Base-by-base conservation (phyloP, 1,140 invertebrate genomes). In the Babylonia areolata region DNA sequence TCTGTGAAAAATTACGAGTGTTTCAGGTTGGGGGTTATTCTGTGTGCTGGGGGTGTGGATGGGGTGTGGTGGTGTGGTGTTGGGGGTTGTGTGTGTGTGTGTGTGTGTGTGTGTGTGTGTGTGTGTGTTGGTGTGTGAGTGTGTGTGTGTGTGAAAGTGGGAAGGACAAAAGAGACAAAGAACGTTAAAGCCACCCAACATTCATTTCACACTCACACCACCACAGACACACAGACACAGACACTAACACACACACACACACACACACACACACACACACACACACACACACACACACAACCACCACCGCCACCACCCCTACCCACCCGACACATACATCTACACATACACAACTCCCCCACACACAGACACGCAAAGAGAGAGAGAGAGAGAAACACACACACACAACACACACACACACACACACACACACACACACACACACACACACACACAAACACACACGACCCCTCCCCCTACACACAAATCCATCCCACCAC, bases 401-500 rank as follows among this genome's bases (percentile, higher is more conserved):
- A 20, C 58, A 64, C 5, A 2, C 58, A 64, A 20, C 1, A 64
- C 58, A 64, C 58, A 64, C 58, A 64, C 28, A 64, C 58, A 64
- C 58, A 64, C 58, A 64, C 58, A 64, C 58, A 64, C 58, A 64
- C 58, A 64, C 58, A 64, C 58, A 64, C 9, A 64, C 58, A 64
- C 58, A 64, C 58, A n/a, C 58, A 64, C 58, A 64, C 58, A 64
- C 58, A 64, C 58, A 64, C 58, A 64, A 12, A 64, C 58, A 64
- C 58, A 64, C 58, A 64, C 58, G 28, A n/a, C n/a, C n/a, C n/a
- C n/a, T n/a, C n/a, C n/a, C n/a, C n/a, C n/a, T 23, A n/a, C 58
- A 11, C 58, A 11, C 58, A 2, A n/a, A n/a, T n/a, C n/a, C n/a
- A n/a, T n/a, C n/a, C n/a, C n/a, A n/a, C n/a, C 58, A 64, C 58